These are phyloP conservation scores for Euthynnus affinis DNA, from an alignment of 2,797 vertebrate species.

Conservation along the genomic window DNA sequence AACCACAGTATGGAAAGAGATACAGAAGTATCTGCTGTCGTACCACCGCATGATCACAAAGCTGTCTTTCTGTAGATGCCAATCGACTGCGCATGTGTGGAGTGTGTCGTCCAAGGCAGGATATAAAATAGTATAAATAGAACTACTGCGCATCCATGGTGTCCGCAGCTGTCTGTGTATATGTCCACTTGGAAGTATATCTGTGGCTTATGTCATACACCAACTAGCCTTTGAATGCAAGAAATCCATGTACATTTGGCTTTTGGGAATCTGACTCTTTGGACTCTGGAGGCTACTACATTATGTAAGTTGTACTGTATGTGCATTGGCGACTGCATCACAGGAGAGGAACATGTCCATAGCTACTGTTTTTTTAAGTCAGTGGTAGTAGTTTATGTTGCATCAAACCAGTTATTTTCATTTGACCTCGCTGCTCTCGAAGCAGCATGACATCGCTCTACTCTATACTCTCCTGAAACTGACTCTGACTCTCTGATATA, in stretches of 20 bases:
- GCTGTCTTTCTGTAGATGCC: too few species aligned
- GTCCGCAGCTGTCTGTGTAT: too few species aligned
- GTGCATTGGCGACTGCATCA: not conserved
- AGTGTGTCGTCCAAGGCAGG: too few species aligned
- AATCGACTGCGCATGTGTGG: too few species aligned
- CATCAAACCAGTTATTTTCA: conserved; percentile 43
- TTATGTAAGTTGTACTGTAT: not conserved
- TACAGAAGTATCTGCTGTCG: too few species aligned
- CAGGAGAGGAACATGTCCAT: not conserved
- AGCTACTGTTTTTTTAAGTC: not conserved
- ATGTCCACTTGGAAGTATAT: too few species aligned
- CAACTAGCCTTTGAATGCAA: not conserved
- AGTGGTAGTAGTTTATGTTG: conserved; percentile 26
- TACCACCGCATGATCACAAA: too few species aligned
- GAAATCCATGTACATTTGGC: not conserved
- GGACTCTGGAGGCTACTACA: not conserved
- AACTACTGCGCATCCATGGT: too few species aligned
- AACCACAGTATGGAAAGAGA: too few species aligned
- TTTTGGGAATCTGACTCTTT: not conserved
- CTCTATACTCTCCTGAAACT: conserved; percentile 16
- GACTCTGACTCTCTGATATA: not conserved
- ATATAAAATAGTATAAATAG: too few species aligned
- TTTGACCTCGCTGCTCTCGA: conserved; percentile 34
- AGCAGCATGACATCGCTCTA: conserved; percentile 28
- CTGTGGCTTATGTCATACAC: not conserved